phyloP scores from a whole-genome alignment of 2,888 invertebrate genomes.

The Tenodera sinensis region DNA sequence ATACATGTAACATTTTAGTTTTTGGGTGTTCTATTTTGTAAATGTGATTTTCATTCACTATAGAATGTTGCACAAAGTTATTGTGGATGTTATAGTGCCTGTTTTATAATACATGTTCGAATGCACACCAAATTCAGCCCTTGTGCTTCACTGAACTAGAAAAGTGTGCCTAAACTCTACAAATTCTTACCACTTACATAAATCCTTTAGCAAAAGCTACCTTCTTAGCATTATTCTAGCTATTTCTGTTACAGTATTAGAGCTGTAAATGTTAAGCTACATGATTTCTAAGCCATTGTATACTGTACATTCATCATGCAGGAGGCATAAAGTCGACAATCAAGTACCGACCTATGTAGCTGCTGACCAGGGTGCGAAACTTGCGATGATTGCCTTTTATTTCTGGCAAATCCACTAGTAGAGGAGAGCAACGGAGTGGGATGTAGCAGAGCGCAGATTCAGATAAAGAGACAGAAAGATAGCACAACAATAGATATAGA shows the following conservation, averaged over 20 bases:
- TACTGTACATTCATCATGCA: not conserved
- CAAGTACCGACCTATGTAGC: constrained; percentile 81
- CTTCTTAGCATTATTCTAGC: not conserved
- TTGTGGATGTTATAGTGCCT: too few relatives aligned
- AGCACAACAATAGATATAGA: not conserved
- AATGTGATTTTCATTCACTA: too few relatives aligned
- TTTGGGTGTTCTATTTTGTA: too few relatives aligned
- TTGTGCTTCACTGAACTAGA: too few relatives aligned
- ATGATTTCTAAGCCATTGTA: not conserved
- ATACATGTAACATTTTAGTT: too few relatives aligned
- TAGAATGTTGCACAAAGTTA: too few relatives aligned
- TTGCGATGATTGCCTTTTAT: constrained; percentile 98
- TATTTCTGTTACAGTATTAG: not conserved
- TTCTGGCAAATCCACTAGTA: constrained; percentile 93
- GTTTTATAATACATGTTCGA: too few relatives aligned
- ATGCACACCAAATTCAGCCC: too few relatives aligned
- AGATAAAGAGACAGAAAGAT: not conserved
- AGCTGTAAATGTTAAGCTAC: not conserved
- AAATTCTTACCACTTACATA: not conserved
- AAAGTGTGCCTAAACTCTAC: too few relatives aligned
- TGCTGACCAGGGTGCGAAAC: constrained; percentile 99
- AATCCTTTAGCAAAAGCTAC: not conserved
- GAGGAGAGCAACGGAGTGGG: constrained; percentile 13
- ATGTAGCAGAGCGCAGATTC: not conserved
- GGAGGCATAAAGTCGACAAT: constrained; percentile 44